phyloP scores from a whole-genome alignment of 2,113 vertebrate species.

The Aythya baeri region DNA sequence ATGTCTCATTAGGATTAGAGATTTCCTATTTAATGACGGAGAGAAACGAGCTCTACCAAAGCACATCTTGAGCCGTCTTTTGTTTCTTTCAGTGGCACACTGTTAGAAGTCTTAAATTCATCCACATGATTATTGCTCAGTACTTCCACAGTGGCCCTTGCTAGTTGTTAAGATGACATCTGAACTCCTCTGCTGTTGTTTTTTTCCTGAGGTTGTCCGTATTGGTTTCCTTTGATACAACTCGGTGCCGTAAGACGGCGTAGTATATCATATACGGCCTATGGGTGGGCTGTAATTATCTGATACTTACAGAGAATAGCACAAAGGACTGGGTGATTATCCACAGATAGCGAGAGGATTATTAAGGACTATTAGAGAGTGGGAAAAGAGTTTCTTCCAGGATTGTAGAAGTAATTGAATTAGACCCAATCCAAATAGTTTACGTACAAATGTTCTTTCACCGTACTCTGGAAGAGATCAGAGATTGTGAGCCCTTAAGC shows the following conservation, averaged over 20 bases:
- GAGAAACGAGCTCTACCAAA: background rate
- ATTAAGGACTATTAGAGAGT: conserved; percentile 50
- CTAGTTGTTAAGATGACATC: background rate
- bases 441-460: conserved; percentile 5
- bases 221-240: background rate
- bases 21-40: background rate
- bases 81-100: background rate
- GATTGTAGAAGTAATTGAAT: conserved; percentile 52
- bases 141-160: background rate
- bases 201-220: background rate
- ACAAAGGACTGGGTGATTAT: background rate
- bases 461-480: conserved; percentile 14
- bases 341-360: conserved; percentile 32
- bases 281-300: background rate
- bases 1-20: background rate
- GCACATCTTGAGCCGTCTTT: background rate
- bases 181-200: background rate
- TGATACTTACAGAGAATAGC: background rate
- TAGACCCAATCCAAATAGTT: conserved; percentile 30
- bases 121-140: background rate
- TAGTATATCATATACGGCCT: background rate
- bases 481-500: conserved; percentile 46
- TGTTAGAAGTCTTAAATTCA: background rate
- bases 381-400: conserved; percentile 58
- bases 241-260: background rate